Conservation (phyloP, 1,140 invertebrate genomes). For the Oscheius sp. region DNA sequence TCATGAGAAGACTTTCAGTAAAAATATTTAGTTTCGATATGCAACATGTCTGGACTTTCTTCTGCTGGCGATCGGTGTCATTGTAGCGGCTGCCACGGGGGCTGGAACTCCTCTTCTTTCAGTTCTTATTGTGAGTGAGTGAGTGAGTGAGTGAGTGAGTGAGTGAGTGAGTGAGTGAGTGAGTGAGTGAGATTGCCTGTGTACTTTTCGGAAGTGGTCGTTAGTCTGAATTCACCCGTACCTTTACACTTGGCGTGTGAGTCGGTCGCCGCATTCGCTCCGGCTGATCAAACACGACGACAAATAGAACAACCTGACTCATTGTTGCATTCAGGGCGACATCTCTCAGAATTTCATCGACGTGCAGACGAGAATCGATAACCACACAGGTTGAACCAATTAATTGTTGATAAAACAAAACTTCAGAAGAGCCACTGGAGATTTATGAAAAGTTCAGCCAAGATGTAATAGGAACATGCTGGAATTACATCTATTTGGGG, state of each 20-base stretch:
- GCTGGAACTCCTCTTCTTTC: slow-evolving; percentile 1
- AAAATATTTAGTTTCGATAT: slow-evolving; percentile 17
- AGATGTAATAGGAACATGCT: slow-evolving; percentile 23
- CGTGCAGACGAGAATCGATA: not conserved
- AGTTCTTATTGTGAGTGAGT: slow-evolving; percentile 2
- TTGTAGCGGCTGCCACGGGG: not conserved
- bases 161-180: too few species aligned
- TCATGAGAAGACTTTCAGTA: not conserved
- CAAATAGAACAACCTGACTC: slow-evolving; percentile 1
- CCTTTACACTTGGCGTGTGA: not conserved
- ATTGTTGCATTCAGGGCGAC: slow-evolving; percentile 8
- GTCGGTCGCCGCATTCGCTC: not conserved
- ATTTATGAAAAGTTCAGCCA: slow-evolving; percentile 21
- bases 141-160: not conserved
- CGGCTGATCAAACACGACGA: not conserved
- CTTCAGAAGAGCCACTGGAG: not conserved
- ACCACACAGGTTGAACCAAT: not conserved
- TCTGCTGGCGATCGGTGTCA: not conserved
- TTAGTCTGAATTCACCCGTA: not conserved
- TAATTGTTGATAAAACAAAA: not conserved
- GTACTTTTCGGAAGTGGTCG: not conserved
- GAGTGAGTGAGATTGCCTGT: too few species aligned
- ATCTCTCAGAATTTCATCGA: slow-evolving; percentile 18
- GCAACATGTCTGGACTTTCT: not conserved
- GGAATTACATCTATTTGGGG: slow-evolving; percentile 32